Evolutionary conservation across 1,140 invertebrate genomes (phyloP).

Genomic region (Leptopilina clavipes): DNA sequence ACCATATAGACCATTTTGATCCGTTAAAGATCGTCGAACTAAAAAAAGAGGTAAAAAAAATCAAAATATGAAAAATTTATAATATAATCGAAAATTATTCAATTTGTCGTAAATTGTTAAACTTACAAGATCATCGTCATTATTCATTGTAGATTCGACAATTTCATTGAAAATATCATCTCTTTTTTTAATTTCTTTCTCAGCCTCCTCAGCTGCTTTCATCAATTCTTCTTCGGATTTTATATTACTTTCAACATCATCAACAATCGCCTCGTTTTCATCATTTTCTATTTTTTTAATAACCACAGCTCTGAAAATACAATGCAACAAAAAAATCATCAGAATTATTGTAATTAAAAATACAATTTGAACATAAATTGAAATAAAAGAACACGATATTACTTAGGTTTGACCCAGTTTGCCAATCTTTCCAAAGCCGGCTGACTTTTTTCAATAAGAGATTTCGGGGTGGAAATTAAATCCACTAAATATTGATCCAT

Average conservation of each 20-base stretch:
- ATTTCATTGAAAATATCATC: conserved; percentile 7
- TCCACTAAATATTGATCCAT: not conserved
- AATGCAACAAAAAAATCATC: too few species aligned
- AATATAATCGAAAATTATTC: not conserved
- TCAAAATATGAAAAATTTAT: not conserved
- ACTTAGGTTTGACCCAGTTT: conserved; percentile 18
- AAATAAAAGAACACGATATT: not conserved
- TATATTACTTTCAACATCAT: not conserved
- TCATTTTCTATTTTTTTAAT: not conserved
- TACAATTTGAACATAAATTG: not conserved
- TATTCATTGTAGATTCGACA: not conserved
- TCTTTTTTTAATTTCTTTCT: not conserved
- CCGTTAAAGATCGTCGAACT: too few species aligned
- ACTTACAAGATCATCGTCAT: conserved; percentile 29
- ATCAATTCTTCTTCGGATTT: conserved; percentile 9
- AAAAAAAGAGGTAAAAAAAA: too few species aligned
- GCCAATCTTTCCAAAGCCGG: not conserved
- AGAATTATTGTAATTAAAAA: not conserved
- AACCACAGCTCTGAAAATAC: not conserved
- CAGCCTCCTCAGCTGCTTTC: not conserved
- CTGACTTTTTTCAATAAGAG: not conserved
- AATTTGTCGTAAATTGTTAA: not conserved
- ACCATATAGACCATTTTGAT: too few species aligned
- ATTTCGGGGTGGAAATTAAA: not conserved
- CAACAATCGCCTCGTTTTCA: not conserved